Base-by-base conservation (phyloP, 2,888 invertebrate species). In the Aporophyla nigra region DNA sequence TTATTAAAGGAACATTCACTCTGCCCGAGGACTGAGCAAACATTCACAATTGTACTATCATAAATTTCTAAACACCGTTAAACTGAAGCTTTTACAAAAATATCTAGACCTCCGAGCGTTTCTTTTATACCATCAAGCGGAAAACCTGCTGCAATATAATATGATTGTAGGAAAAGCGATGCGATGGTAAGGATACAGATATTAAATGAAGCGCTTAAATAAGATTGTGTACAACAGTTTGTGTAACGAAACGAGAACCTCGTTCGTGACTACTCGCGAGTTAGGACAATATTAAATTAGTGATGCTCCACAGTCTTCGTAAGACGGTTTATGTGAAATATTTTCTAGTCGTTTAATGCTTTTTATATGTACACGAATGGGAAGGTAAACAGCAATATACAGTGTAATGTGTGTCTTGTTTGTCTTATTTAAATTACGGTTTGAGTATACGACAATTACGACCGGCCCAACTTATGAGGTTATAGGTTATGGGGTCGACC, bases 241-340 rank as follows among this genome's bases (percentile, higher is more conserved):
- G 89, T 85, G 86, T 87, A 91, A 89, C 88, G 88, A 91, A 86
- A 92, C 86, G 88, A 83, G 87, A 88, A 90, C 88, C 89, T 90
- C 82, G 90, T 75, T 85, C 76, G 58, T 66, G 82, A 70, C 61
- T 82, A 71, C 27, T 71, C 70, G 86, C 51, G 70, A 88, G 90
- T 91, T 91, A 89, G 80, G 88, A 86, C 82, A 91, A 82, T 91
- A 93, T 93, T 92, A 91, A 93, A 92, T 93, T 93, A 91, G 90
- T 86, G 87, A 88, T 89, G 86, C 86, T 84, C 86, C 84, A 86
- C 71, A 80, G 72, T 81, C 80, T 84, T 81, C 85, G 86, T 84
- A 75, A 67, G 74, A 85, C 81, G 81, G 82, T 78, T 79, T 80
- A 79, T 76, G 78, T 78, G 76, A 68, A 79, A 76, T 83, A 82